Conservation (phyloP, 2,113 vertebrate species). For the Argyrosomus japonicus region DNA sequence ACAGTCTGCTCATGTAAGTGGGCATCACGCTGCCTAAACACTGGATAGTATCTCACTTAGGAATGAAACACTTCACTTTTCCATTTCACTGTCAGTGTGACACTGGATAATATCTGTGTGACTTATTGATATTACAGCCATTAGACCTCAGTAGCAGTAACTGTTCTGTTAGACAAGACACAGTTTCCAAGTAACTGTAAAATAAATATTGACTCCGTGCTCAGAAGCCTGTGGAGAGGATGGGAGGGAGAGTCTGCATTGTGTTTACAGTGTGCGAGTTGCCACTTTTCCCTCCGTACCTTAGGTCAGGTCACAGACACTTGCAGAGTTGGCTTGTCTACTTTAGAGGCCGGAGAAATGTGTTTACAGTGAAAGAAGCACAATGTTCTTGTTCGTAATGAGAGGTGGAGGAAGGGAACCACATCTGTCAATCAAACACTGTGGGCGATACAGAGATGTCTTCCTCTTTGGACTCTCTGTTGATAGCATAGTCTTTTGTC, state of each 20-base stretch:
- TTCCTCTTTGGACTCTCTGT: not conserved
- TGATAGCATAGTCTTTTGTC: not conserved
- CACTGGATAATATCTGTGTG: conserved; percentile 32
- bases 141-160: conserved; percentile 7
- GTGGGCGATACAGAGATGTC: not conserved
- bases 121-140: conserved; percentile 36
- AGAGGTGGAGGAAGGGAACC: not conserved
- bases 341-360: conserved; percentile 11
- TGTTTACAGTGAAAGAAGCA: not conserved
- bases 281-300: conserved; percentile 1
- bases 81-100: conserved; percentile 21
- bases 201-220: conserved; percentile 65
- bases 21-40: conserved; percentile 8
- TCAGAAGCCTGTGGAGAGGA: conserved; percentile 12
- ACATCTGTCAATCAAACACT: not conserved
- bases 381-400: not conserved
- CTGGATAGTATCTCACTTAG: not conserved
- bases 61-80: conserved; percentile 38
- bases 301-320: conserved; percentile 15
- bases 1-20: not conserved
- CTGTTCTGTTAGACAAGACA: conserved; percentile 14
- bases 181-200: conserved; percentile 51
- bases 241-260: conserved; percentile 1
- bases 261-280: conserved; percentile 20
- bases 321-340: not conserved